These are phyloP conservation scores for Eupeodes corollae DNA, from an alignment of 1,140 invertebrate species.

Conservation along the genomic window DNA sequence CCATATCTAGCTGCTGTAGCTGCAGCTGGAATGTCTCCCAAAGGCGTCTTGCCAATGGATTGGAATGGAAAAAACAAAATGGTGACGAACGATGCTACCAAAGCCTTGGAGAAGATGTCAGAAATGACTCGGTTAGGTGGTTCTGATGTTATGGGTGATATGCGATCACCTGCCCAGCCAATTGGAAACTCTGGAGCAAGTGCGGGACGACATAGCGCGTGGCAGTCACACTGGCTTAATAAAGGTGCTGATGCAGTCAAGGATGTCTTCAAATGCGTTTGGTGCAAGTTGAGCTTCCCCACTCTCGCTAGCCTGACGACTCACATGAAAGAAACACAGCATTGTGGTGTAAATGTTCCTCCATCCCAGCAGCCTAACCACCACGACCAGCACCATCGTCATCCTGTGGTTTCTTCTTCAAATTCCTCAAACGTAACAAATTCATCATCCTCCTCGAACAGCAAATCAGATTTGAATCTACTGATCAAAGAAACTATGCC, in stretches of 20 bases:
- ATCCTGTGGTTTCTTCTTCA: conserved; percentile 44
- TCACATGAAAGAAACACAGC: conserved; percentile 92
- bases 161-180: conserved; percentile 14
- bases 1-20: conserved; percentile 71
- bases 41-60: conserved; percentile 43
- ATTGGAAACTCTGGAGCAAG: conserved; percentile 35
- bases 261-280: conserved; percentile 89
- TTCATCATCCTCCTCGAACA: conserved; percentile 43
- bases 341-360: conserved; percentile 75
- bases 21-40: conserved; percentile 59
- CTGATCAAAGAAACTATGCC: conserved; percentile 89
- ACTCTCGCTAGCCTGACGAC: conserved; percentile 79
- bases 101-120: conserved; percentile 84
- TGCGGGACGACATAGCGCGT: conserved; percentile 66
- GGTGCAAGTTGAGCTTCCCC: conserved; percentile 89
- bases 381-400: conserved; percentile 39
- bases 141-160: conserved; percentile 41
- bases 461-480: conserved; percentile 69
- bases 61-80: conserved; percentile 59
- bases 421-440: conserved; percentile 38
- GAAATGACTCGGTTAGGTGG: conserved; percentile 69
- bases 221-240: conserved; percentile 91
- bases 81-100: conserved; percentile 64
- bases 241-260: conserved; percentile 86
- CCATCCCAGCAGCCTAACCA: conserved; percentile 10